Base-by-base conservation (phyloP, 2,888 invertebrate species). In the Apamea monoglypha region DNA sequence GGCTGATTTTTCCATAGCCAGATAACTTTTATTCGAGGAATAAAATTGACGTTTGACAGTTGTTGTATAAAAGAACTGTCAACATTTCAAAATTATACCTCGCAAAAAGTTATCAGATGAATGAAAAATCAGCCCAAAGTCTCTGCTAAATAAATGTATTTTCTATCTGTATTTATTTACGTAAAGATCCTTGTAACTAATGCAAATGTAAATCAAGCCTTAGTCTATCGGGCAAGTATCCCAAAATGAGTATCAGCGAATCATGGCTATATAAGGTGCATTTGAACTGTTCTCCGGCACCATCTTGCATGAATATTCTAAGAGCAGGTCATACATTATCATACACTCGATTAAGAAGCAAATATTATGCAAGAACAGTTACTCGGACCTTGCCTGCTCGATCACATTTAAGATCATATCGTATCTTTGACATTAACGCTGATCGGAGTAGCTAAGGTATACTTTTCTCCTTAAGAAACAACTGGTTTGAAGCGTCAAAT, bases 361-460 rank as follows among this genome's bases (percentile, higher is more conserved):
- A 83, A 69, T 82, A 63, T 76, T 71, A 74, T 74, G 29, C 77
- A 71, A 36, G 53, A n/a, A 83, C 72, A 63, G 76, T 86, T 74
- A 82, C 0, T 29, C 40, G 47, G 56, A 47, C 73, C 44, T 85
- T 29, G 29, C n/a, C 25, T n/a, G 59, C 32, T n/a, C 53, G 0
- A 69, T 83, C 59, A 73, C 32, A n/a, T 68, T 72, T 25, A 16
- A 81, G 75, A 75, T 66, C 64, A 56, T n/a, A 32, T 70, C 64
- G 67, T 72, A 82, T 72, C 64, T 74, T 25, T 32, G 69, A 67
- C 50, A 40, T 71, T 71, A 32, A 56, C 44, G 21, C 44, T 72
- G 70, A 76, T 32, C 64, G n/a, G n/a, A 69, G 3, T 3, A 18
- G 44, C 6, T 47, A 36, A 44, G 14, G 32, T 56, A 36, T 82